phyloP scores from a whole-genome alignment of 2,113 vertebrate species.

The Saiga tatarica region DNA sequence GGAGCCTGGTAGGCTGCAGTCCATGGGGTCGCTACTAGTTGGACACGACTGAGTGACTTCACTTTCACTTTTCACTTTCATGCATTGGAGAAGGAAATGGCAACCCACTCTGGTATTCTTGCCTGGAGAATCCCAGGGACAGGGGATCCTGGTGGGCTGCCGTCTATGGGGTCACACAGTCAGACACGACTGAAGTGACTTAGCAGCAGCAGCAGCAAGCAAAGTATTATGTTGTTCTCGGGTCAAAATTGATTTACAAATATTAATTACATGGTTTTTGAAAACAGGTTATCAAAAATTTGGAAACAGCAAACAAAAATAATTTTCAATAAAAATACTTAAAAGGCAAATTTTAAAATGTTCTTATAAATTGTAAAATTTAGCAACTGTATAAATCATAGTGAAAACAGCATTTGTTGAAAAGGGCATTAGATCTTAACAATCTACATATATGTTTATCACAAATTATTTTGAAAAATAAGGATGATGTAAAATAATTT shows the following conservation, averaged over 20 bases:
- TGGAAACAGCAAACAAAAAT: neutral
- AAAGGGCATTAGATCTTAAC: slow-evolving; percentile 50
- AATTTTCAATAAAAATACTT: neutral
- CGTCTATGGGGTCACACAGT: too few species aligned
- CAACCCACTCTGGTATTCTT: too few species aligned
- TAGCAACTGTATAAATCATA: neutral
- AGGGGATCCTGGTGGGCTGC: too few species aligned
- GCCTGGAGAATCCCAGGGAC: too few species aligned
- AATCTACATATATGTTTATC: slow-evolving; percentile 12
- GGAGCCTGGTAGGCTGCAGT: too few species aligned
- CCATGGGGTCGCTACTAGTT: too few species aligned
- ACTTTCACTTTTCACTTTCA: too few species aligned
- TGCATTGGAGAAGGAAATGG: too few species aligned
- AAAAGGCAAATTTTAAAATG: neutral
- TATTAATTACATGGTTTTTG: neutral
- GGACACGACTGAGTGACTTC: too few species aligned
- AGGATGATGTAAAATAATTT: slow-evolving; percentile 62
- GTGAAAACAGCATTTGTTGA: slow-evolving; percentile 19
- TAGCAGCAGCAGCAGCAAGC: neutral
- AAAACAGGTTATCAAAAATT: neutral
- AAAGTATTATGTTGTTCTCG: neutral
- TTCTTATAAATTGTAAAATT: neutral
- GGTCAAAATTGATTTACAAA: neutral
- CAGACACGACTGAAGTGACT: too few species aligned
- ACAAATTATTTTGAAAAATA: slow-evolving; percentile 66